Evolutionary conservation across 2,888 invertebrate species (phyloP), one percentile per base, ranked within the genome.

Genomic region (Xanthostigma xanthostigma): DNA sequence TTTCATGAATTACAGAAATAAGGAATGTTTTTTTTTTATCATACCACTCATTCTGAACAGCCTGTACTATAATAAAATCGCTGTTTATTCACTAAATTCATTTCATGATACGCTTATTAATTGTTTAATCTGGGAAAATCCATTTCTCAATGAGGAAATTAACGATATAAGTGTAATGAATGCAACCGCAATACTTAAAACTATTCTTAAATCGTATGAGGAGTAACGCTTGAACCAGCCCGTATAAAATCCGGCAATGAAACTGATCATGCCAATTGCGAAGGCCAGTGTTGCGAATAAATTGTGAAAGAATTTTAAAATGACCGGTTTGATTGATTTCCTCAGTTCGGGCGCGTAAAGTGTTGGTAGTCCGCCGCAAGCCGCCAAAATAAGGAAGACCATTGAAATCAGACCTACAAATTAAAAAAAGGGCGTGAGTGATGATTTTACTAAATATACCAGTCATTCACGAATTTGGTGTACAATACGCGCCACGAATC

Each of bases 281-380:
- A 75, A 60, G 2, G 75, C 70, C 43, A 67, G 62, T 10, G 72
- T 61, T 9, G 75, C 76, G 2, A 75, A 63, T n/a, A 71, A 62
- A 50, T 74, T 64, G 59, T 76, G 76, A 10, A 70, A 51, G 9
- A 73, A 70, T 55, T 74, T 75, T 14, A 69, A 56, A 1, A 70
- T 65, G 13, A 73, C 69, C 36, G 71, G 73, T 49, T 67, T 69
- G 50, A 75, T 59, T 55, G 65, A 58, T 41, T 72, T 58, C 1
- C 72, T 68, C 3, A 76, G 67, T 58, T 71, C 71, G 11, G 68
- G 59, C 0, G 75, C 74, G 59, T 72, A 74, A 17, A 75, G 61
- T 1, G 74, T 70, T 9, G 71, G 57, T 49, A 74, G 62, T 5
- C 76, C 76, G 1, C 69, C 67, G 37, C 72, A 49, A 49, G 70